phyloP scores from a whole-genome alignment of 2,113 vertebrate genomes.

The Sebastes fasciatus region DNA sequence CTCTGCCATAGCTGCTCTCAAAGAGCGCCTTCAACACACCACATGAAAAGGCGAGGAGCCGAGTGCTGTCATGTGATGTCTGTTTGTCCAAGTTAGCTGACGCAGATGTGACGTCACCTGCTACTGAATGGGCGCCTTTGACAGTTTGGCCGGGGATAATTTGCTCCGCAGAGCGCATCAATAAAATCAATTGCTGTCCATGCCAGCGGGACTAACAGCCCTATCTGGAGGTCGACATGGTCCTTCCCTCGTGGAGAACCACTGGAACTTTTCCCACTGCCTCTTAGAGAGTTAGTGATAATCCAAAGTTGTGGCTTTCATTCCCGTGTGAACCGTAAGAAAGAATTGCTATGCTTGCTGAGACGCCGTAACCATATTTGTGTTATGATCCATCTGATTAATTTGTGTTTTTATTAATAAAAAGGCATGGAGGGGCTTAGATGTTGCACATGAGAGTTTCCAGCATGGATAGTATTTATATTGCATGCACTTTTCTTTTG shows the following conservation, averaged over 20 bases:
- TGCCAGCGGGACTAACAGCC: conserved; percentile 27
- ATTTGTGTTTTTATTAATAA: not conserved
- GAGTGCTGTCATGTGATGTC: conserved; percentile 79
- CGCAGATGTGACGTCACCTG: conserved; percentile 72
- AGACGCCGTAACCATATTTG: not conserved
- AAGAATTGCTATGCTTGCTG: conserved; percentile 14
- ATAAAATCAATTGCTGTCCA: conserved; percentile 50
- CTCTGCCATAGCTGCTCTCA: conserved; percentile 21
- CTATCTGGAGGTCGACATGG: conserved; percentile 24
- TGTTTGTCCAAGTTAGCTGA: conserved; percentile 69
- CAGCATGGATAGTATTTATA: not conserved
- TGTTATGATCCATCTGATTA: conserved; percentile 2
- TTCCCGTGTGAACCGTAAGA: conserved; percentile 4
- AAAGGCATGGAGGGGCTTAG: not conserved
- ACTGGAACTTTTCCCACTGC: conserved; percentile 32
- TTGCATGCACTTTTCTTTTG: not conserved
- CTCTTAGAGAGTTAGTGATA: not conserved
- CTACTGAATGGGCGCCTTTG: conserved; percentile 75
- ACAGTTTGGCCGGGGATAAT: conserved; percentile 15
- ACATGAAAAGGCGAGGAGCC: conserved; percentile 64
- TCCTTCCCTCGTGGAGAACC: conserved; percentile 18
- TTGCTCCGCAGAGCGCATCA: conserved; percentile 34
- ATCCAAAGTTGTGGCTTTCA: conserved; percentile 6
- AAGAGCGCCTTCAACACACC: conserved; percentile 57
- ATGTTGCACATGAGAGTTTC: not conserved